Base-by-base conservation (phyloP, 2,888 invertebrate genomes). In the Tetrapedia diversipes region DNA sequence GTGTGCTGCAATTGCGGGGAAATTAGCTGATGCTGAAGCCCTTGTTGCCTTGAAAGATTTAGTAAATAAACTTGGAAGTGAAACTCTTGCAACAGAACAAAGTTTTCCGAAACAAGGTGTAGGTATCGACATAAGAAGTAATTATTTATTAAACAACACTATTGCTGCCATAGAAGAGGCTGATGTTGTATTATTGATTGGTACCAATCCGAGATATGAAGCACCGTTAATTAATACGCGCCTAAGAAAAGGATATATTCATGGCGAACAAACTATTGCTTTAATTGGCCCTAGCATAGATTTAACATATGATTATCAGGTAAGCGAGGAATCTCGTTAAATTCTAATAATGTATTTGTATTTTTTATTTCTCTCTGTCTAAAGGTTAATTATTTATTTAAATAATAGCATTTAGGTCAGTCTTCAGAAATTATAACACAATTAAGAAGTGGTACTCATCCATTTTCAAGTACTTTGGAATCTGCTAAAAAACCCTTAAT, bases 181-280 rank as follows among this genome's bases (percentile, higher is more conserved):
- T 0, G 99, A 99, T 92, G 94, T 97, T 69, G 94, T 99, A 24
- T 93, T 99, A 0, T 93, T 99, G 63, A 95, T 99, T 86, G 99
- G 99, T 67, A 98, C 98, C 1, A 99, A 99, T 93, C 97, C 98
- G 0, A 95, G 99, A 63, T 98, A 97, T 91, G 99, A 99, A 93
- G 99, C 99, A 47, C 99, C 99, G 0, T 93, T 99, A 37, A 93
- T 99, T 73, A 99, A 99, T 92, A 96, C 99, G 0, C 95, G 99
- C 86, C 95, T 99, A 80, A 95, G 99, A 74, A 99, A 99, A 92
- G 95, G 96, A 73, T 99, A 96, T 93, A 94, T 99, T n/a, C 98
- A 99, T 90, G 97, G 97, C 91, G 98, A 99, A 90, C 94, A 91
- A 73, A 92, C 93, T 67, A 93, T 99, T 51, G 99, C 96, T 0